Conservation (phyloP, 2,113 vertebrate species). For the Lucifuga dentata region DNA sequence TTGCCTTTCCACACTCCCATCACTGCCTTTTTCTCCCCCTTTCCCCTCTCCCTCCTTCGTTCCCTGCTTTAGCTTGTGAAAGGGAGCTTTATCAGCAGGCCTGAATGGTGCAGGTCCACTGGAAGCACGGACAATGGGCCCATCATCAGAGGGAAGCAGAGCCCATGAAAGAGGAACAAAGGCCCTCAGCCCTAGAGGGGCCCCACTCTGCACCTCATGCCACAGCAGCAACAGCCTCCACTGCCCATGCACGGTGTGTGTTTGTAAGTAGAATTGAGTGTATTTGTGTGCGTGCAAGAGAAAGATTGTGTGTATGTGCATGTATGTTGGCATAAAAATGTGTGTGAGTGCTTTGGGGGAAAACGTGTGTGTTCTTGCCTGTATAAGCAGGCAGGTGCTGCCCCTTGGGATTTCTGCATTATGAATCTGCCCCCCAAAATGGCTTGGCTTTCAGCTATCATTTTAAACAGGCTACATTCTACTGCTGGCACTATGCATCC, state of each 20-base stretch:
- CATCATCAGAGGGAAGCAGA: constrained; percentile 80
- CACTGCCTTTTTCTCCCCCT: constrained; percentile 40
- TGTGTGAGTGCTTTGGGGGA: too few relatives aligned
- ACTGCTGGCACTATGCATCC: constrained; percentile 23
- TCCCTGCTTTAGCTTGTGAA: constrained; percentile 66
- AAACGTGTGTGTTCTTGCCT: constrained; percentile 44
- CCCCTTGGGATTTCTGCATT: constrained; percentile 61
- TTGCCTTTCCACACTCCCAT: constrained; percentile 67
- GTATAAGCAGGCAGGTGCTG: constrained; percentile 70
- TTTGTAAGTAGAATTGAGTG: too few relatives aligned
- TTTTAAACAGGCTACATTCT: constrained; percentile 53
- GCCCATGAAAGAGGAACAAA: constrained; percentile 79
- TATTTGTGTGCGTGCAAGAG: too few relatives aligned
- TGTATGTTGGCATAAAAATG: neutral
- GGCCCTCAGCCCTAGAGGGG: constrained; percentile 65
- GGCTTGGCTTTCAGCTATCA: constrained; percentile 49
- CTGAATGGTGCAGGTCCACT: constrained; percentile 78
- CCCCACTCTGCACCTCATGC: constrained; percentile 68
- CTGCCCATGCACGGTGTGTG: constrained; percentile 48
- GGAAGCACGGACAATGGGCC: constrained; percentile 74
- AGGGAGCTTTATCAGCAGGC: constrained; percentile 74
- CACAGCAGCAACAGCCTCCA: constrained; percentile 50
- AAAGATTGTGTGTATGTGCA: constrained; percentile 21
- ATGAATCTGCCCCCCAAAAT: constrained; percentile 30
- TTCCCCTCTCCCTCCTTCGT: constrained; percentile 40